phyloP scores from a whole-genome alignment of 2,113 vertebrate genomes.

The Patagioenas fasciata region DNA sequence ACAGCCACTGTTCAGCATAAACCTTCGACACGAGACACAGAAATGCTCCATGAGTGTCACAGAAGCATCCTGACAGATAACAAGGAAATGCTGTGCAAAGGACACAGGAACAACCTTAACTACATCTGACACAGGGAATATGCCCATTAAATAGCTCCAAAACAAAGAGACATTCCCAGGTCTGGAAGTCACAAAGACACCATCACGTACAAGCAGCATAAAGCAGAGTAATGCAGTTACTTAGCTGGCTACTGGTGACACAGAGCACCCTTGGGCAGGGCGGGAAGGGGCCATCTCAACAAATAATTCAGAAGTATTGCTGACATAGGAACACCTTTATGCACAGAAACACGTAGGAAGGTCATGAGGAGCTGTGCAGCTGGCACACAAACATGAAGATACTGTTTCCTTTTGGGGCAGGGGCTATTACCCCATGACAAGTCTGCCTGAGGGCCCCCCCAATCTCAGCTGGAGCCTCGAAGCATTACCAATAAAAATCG shows the following conservation, averaged over 20 bases:
- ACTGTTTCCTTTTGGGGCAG: not conserved
- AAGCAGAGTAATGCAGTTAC: not conserved
- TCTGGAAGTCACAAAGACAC: not conserved
- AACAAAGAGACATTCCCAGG: not conserved
- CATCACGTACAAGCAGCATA: not conserved
- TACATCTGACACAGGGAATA: not conserved
- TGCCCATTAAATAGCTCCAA: not conserved
- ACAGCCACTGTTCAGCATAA: not conserved
- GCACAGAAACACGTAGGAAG: not conserved
- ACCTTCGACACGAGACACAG: not conserved
- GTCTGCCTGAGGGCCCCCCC: not conserved
- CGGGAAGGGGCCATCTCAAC: not conserved
- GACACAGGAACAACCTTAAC: not conserved
- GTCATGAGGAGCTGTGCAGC: not conserved
- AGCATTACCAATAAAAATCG: not conserved
- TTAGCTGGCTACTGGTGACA: not conserved
- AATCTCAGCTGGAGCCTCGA: not conserved
- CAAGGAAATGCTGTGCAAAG: not conserved
- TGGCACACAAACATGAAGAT: not conserved
- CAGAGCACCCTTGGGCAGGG: not conserved
- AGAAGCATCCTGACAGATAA: not conserved
- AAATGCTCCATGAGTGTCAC: not conserved
- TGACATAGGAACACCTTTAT: not conserved
- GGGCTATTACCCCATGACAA: not conserved
- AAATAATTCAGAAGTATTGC: not conserved